A percentile compares a stretch with the other conserved stretches of the same genome.
Conservation (phyloP, 1,140 invertebrate species). For the Scylla paramamosain region DNA sequence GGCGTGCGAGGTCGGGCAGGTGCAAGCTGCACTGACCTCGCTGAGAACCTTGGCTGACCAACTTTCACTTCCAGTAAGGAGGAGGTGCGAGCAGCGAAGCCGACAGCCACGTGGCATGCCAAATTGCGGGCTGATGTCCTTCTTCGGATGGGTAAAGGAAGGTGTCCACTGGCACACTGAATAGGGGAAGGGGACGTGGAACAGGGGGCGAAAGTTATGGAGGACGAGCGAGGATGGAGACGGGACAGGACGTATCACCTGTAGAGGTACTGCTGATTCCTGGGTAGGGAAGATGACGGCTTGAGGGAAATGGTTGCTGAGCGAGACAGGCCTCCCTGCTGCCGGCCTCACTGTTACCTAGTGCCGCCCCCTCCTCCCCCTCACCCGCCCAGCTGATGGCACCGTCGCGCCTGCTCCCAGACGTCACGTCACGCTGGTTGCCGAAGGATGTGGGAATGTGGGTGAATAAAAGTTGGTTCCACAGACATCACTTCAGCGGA, state of each 20-base stretch:
- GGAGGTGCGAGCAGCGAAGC: neutral
- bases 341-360: conserved; percentile 38
- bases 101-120: conserved; percentile 67
- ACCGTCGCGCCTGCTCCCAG: conserved; percentile 28
- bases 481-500: neutral
- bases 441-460: conserved; percentile 29
- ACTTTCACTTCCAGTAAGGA: conserved; percentile 73
- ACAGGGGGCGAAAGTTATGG: neutral
- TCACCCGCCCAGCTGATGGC: conserved; percentile 27
- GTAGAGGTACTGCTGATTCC: neutral
- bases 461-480: neutral
- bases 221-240: neutral
- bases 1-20: conserved; percentile 16
- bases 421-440: conserved; percentile 51
- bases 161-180: neutral
- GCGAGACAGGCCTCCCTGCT: conserved; percentile 48
- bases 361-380: conserved; percentile 34
- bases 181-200: neutral
- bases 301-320: conserved; percentile 57
- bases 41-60: conserved; percentile 68
- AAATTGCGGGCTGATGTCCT: conserved; percentile 47
- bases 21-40: conserved; percentile 58
- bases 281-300: conserved; percentile 8
- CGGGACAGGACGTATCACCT: neutral
- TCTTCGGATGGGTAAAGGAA: neutral